Conservation (phyloP, 2,797 vertebrate species). For the Galago senegalensis region DNA sequence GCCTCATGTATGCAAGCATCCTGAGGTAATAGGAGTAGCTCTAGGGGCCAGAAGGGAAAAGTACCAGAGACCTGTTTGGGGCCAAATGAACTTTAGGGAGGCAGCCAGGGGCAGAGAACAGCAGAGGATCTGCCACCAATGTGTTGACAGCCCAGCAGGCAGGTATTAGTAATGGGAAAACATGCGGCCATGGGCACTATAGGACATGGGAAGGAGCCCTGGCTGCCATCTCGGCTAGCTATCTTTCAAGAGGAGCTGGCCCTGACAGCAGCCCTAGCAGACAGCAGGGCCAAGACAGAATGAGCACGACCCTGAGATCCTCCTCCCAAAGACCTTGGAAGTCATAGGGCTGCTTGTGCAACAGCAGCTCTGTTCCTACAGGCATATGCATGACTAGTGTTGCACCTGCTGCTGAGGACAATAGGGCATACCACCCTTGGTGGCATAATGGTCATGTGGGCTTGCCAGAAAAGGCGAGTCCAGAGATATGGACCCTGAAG, state of each 20-base stretch:
- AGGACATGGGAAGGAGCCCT: not conserved
- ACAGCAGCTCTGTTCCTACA: not conserved
- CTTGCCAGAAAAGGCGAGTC: not conserved
- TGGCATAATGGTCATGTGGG: not conserved
- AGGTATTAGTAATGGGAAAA: not conserved
- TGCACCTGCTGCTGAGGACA: not conserved
- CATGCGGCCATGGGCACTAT: not conserved
- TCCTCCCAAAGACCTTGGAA: not conserved
- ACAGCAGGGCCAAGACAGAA: not conserved
- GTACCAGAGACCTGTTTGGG: not conserved
- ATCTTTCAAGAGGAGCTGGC: not conserved
- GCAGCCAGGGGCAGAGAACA: not conserved
- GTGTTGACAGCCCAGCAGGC: not conserved
- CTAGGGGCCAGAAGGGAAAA: not conserved
- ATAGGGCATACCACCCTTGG: not conserved
- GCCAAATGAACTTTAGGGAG: not conserved
- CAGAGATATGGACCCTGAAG: not conserved
- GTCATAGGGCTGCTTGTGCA: too few relatives aligned
- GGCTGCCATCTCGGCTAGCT: not conserved
- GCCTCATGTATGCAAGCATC: not conserved
- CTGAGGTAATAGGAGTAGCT: not conserved
- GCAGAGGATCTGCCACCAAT: not conserved
- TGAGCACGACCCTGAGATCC: accelerated
- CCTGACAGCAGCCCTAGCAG: not conserved
- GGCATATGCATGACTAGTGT: accelerated